Conservation (phyloP, 2,888 invertebrate genomes). For the Uloborus plumipes region DNA sequence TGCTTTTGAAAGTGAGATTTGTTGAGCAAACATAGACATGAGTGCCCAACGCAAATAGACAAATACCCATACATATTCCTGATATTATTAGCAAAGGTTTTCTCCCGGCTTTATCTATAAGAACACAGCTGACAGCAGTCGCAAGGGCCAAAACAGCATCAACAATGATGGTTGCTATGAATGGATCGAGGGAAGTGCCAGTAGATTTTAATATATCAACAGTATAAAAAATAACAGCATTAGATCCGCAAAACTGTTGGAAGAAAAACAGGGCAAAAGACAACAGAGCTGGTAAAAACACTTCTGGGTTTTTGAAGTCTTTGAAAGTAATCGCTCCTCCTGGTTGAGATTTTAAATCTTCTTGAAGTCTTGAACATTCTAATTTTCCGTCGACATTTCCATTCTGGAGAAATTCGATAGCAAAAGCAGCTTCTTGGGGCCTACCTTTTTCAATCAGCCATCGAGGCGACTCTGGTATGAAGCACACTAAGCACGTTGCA, state of each 20-base stretch:
- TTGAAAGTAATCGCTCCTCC: constrained; percentile 29
- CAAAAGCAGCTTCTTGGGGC: constrained; percentile 41
- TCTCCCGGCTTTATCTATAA: constrained; percentile 72
- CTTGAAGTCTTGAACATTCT: constrained; percentile 49
- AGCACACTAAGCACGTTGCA: constrained; percentile 37
- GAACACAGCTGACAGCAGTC: constrained; percentile 69
- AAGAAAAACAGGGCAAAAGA: constrained; percentile 71
- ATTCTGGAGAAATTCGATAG: constrained; percentile 49
- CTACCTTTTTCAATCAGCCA: constrained; percentile 59
- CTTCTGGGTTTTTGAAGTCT: constrained; percentile 38
- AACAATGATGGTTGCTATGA: constrained; percentile 69
- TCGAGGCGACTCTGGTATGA: constrained; percentile 65
- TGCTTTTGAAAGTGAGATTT: constrained; percentile 7
- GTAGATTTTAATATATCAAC: constrained; percentile 71
- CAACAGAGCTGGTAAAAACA: constrained; percentile 69
- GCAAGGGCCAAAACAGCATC: constrained; percentile 71
- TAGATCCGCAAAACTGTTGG: constrained; percentile 72
- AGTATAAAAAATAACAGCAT: constrained; percentile 72
- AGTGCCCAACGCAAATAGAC: constrained; percentile 40
- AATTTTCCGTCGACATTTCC: constrained; percentile 33
- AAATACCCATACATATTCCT: constrained; percentile 68
- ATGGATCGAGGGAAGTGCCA: constrained; percentile 67
- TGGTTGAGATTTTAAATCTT: constrained; percentile 43
- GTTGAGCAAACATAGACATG: constrained; percentile 26
- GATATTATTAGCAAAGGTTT: constrained; percentile 70